Evolutionary conservation across 2,113 vertebrate species (phyloP), one percentile per base, ranked within the genome.

Genomic region (Bombycilla garrulus): DNA sequence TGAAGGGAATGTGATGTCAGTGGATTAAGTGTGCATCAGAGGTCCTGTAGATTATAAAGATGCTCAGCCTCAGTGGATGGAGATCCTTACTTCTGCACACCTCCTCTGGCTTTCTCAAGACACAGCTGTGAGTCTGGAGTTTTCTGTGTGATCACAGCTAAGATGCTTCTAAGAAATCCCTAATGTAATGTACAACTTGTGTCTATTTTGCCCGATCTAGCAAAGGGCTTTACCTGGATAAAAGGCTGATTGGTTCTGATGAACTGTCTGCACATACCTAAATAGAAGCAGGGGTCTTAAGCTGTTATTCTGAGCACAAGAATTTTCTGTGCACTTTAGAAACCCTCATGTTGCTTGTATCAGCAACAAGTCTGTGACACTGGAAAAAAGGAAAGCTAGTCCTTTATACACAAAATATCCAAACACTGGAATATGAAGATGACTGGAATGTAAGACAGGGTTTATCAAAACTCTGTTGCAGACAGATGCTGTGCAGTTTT

Each of bases 401-500:
- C 61, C n/a, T n/a, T n/a, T n/a, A 50, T 50, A 86, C 25, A 42
- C n/a, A 53, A 72, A 76, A 36, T 51, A 76, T 29, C 23, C 50
- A 79, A 71, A 79, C 36, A 15, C 9, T 64, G 48, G 26, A 74
- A 67, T 44, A 42, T 53, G 31, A 71, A 67, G 65, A 76, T 57
- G 36, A 44, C 42, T 56, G 66, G 31, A 79, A 58, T 20, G 16
- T 51, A 92, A 84, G 53, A 42, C 31, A 40, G 28, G 15, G 23
- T 76, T 95, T 90, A 85, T 85, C 89, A 53, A 44, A 95, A 91
- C 36, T 26, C 78, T 87, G 18, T 92, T 85, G 42, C 58, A 83
- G 85, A 82, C 94, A 95, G 91, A 92, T 84, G 89, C 70, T 89
- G n/a, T 57, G 61, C 61, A 91, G 73, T 76, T 88, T 93, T 91